A percentile compares a stretch with the other conserved stretches of the same genome.
These are phyloP conservation scores for Drosophila paulistorum DNA, from an alignment of 1,140 invertebrate genomes.

Conservation along the genomic window DNA sequence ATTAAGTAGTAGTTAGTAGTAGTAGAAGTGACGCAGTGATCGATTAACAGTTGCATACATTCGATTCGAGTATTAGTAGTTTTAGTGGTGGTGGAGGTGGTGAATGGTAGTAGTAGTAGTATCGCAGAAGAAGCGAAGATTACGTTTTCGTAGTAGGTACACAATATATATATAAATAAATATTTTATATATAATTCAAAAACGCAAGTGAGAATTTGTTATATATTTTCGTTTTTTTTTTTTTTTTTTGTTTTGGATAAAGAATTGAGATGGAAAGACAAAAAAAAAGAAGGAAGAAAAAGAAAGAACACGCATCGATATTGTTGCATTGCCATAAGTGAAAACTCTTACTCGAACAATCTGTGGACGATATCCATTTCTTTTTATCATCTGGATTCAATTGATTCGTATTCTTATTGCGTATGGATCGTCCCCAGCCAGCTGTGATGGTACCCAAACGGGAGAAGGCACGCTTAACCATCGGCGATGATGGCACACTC, in stretches of 20 bases:
- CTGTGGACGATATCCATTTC: constrained; percentile 95
- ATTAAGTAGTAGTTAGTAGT: background rate
- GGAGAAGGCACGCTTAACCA: constrained; percentile 96
- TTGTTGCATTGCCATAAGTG: constrained; percentile 75
- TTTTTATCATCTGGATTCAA: constrained; percentile 93
- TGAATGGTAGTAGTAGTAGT: constrained; percentile 1
- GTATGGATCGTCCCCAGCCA: constrained; percentile 93
- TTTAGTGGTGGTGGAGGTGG: background rate
- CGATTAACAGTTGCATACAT: background rate
- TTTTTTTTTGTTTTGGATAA: constrained; percentile 2
- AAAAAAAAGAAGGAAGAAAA: constrained; percentile 50
- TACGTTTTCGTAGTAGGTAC: constrained; percentile 10
- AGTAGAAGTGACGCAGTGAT: constrained; percentile 4
- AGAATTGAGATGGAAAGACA: constrained; percentile 38
- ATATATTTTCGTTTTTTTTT: background rate
- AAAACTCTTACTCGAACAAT: constrained; percentile 91
- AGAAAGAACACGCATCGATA: constrained; percentile 81
- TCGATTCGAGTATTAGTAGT: background rate
- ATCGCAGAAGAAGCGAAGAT: background rate
- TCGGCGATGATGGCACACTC: constrained; percentile 96
- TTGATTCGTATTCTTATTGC: constrained; percentile 88
- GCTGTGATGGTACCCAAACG: constrained; percentile 94
- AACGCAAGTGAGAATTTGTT: constrained; percentile 30
- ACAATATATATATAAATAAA: constrained; percentile 12
- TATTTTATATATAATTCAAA: constrained; percentile 21